phyloP scores from a whole-genome alignment of 2,888 invertebrate species.

The Cheilosia pagana region DNA sequence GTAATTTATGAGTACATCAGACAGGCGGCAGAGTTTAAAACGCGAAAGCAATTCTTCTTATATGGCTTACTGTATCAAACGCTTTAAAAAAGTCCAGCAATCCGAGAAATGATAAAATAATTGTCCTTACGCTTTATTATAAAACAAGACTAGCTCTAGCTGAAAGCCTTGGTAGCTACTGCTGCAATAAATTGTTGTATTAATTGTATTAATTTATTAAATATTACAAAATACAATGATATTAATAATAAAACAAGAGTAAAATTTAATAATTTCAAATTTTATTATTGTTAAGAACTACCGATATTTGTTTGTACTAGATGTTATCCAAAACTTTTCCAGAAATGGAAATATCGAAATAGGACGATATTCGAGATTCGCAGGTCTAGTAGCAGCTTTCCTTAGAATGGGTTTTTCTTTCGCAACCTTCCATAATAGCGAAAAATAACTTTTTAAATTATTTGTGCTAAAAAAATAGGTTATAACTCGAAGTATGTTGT shows the following conservation, averaged over 20 bases:
- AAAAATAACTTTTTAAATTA: not conserved
- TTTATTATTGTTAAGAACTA: not conserved
- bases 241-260: not conserved
- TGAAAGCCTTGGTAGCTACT: too few species aligned
- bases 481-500: constrained; percentile 6
- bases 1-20: not conserved
- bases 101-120: too few species aligned
- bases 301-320: not conserved
- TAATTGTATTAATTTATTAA: too few species aligned
- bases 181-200: too few species aligned
- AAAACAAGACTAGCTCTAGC: too few species aligned
- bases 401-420: not conserved
- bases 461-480: constrained; percentile 15
- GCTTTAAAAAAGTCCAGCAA: too few species aligned
- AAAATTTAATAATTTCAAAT: not conserved
- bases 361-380: not conserved
- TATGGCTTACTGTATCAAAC: not conserved
- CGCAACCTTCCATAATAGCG: not conserved
- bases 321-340: not conserved
- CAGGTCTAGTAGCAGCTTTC: not conserved
- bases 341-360: constrained; percentile 1
- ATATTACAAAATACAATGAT: too few species aligned
- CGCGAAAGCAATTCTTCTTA: not conserved
- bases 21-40: not conserved
- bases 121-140: too few species aligned